Base-by-base conservation (phyloP, 2,113 vertebrate species). In the Danionella cerebrum region DNA sequence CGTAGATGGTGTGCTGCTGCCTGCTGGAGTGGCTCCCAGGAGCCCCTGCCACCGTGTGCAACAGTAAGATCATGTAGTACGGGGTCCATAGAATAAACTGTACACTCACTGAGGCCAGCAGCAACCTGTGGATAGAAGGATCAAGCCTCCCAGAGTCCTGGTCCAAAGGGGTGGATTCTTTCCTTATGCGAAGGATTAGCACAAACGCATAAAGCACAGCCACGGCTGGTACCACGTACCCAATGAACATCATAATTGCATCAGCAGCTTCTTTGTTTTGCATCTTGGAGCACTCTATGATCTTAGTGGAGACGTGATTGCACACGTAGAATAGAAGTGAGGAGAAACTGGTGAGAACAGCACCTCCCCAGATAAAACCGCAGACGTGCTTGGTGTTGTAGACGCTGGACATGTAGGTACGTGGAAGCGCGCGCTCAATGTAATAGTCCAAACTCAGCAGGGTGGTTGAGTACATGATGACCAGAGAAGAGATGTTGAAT, bases 331-430 rank as follows among this genome's bases (percentile, higher is more conserved):
- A 94, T 1, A 99, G 92, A 70, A 99, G 87, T 0, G 96, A 95
- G 3, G 96, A 98, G 29, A 99, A 97, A 78, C 94, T 97, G 0
- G 96, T 96, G 31, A 99, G 93, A 82, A 99, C 91, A 0, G 96
- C 96, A 0, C 96, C 95, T 0, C 96, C 96, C 96, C 96, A 99
- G 39, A 99, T 91, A 71, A 99, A 99, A 3, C 95, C 94, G 0
- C 96, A 99, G 25, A 98, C 92, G 0, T 98, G 96, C 47, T 97
- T 90, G 8, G 95, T 96, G 83, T 98, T 99, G 77, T 98, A 95
- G 65, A 94, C 96, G 0, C 96, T 99, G 38, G 96, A 94, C 95
- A 98, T 97, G 78, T 96, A 94, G 5, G 95, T 97, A 18, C 94
- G 92, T 0, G 96, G 96, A 48, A 99, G 84, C 2, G 94, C 96